Evolutionary conservation across 1,140 invertebrate species (phyloP).

Genomic region (Meloidogyne floridensis): DNA sequence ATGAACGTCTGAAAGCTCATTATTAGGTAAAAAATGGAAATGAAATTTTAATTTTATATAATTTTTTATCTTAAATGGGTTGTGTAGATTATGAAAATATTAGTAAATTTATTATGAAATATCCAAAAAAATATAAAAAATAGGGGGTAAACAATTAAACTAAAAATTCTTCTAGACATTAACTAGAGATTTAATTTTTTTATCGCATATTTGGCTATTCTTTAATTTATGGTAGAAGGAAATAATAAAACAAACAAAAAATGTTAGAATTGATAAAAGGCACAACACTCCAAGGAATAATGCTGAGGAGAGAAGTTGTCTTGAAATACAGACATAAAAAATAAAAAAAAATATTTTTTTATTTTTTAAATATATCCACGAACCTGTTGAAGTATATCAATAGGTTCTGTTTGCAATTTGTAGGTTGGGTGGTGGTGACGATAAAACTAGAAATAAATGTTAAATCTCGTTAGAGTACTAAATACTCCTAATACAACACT

Average conservation of each 20-base stretch:
- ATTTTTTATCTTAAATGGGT: too few relatives aligned
- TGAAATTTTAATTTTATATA: too few relatives aligned
- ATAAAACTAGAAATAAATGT: neutral
- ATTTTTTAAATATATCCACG: neutral
- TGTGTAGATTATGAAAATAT: too few relatives aligned
- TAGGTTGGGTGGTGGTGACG: neutral
- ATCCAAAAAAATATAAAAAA: too few relatives aligned
- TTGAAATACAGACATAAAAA: constrained; percentile 3
- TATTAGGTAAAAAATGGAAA: too few relatives aligned
- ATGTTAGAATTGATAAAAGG: constrained; percentile 3
- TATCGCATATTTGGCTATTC: neutral
- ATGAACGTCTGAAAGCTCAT: too few relatives aligned
- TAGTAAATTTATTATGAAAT: too few relatives aligned
- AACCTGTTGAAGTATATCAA: neutral
- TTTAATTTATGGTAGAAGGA: constrained; percentile 35
- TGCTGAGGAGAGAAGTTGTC: neutral
- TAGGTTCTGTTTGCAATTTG: neutral
- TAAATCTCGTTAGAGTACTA: too few relatives aligned
- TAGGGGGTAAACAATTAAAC: too few relatives aligned
- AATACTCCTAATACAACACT: too few relatives aligned
- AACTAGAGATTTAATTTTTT: neutral
- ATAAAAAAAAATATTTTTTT: neutral
- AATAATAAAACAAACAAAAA: neutral
- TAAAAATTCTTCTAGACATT: neutral
- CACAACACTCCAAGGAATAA: constrained; percentile 8